These are phyloP conservation scores for Poecilia gillii DNA, from an alignment of 2,797 vertebrate genomes.

Conservation along the genomic window DNA sequence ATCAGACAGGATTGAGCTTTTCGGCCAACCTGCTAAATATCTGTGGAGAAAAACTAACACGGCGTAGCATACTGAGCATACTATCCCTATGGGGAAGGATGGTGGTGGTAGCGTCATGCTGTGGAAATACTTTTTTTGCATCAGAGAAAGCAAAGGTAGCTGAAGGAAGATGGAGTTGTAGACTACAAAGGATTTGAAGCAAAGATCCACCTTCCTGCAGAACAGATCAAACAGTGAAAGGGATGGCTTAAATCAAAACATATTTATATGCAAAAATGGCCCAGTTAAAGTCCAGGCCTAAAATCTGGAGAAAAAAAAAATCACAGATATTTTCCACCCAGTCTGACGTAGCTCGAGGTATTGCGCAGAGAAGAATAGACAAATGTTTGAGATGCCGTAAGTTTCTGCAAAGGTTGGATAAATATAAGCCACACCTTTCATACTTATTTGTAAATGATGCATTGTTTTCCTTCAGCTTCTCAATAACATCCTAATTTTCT, in stretches of 20 bases:
- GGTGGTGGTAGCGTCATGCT: background rate
- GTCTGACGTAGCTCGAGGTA: background rate
- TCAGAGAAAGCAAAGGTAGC: background rate
- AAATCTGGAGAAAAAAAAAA: background rate
- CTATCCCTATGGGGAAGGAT: background rate
- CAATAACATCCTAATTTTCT: background rate
- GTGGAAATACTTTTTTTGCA: background rate
- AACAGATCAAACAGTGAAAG: background rate
- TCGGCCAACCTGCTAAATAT: background rate
- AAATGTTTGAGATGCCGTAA: too few relatives aligned
- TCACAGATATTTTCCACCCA: background rate
- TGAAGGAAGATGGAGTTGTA: background rate
- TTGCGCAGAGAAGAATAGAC: background rate
- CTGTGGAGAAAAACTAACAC: background rate
- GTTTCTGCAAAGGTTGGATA: background rate
- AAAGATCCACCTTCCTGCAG: background rate
- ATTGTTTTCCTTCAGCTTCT: background rate
- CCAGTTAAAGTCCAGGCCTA: background rate
- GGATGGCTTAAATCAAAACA: background rate
- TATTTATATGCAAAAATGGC: background rate
- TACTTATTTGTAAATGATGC: background rate
- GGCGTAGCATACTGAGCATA: background rate
- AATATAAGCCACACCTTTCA: background rate
- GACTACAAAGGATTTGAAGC: background rate
- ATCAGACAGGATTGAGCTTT: background rate